phyloP scores from a whole-genome alignment of 2,888 invertebrate species.

The Drosophila borealis region DNA sequence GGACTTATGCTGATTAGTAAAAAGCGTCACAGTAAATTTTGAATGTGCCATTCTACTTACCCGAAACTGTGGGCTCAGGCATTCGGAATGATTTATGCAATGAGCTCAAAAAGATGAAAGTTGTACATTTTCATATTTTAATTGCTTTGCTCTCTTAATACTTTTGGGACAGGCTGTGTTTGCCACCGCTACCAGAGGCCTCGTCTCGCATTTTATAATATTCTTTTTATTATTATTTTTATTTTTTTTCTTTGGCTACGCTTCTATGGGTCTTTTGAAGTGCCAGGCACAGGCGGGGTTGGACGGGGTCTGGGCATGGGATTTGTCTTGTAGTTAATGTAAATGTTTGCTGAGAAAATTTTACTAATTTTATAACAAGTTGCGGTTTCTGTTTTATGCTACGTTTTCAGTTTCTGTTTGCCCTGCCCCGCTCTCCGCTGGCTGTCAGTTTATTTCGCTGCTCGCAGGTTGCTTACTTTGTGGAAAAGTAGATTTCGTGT shows the following conservation, averaged over 20 bases:
- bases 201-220: conserved; percentile 43
- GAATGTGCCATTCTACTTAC: conserved; percentile 34
- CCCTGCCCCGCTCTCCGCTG: not conserved
- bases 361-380: conserved; percentile 81
- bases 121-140: conserved; percentile 82
- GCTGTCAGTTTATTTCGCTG: conserved; percentile 41
- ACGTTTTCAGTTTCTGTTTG: conserved; percentile 60
- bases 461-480: conserved; percentile 54
- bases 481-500: conserved; percentile 75
- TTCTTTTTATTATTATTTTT: conserved; percentile 40
- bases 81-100: conserved; percentile 79
- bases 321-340: conserved; percentile 77
- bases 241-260: conserved; percentile 57
- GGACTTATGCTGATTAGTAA: conserved; percentile 80
- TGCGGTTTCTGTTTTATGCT: conserved; percentile 73
- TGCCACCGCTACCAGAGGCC: conserved; percentile 5
- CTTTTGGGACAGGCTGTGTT: conserved; percentile 69
- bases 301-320: conserved; percentile 24
- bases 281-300: conserved; percentile 41
- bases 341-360: conserved; percentile 80
- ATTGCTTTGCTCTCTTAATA: conserved; percentile 82
- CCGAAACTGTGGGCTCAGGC: conserved; percentile 56
- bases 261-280: conserved; percentile 78
- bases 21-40: conserved; percentile 78
- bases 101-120: conserved; percentile 81